Conservation (phyloP, 2,113 vertebrate genomes). For the Callopanchax toddi region DNA sequence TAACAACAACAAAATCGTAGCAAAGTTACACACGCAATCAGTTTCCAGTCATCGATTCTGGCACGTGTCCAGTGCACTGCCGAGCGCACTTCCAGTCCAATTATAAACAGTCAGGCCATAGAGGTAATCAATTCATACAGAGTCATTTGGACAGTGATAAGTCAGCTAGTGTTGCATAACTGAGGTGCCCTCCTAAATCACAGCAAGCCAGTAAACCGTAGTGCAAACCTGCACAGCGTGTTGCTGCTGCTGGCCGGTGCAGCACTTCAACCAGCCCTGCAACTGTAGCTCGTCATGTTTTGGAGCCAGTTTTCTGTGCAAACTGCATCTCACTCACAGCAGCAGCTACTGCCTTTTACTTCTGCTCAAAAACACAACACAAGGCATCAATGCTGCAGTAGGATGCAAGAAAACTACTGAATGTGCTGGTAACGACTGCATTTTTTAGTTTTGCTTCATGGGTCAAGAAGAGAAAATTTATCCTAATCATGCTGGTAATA, state of each 20-base stretch:
- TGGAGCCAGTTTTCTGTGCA: constrained; percentile 4
- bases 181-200: constrained; percentile 49
- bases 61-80: constrained; percentile 38
- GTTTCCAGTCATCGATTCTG: constrained; percentile 67
- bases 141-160: constrained; percentile 58
- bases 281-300: constrained; percentile 20
- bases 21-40: constrained; percentile 21
- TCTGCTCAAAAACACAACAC: constrained; percentile 3
- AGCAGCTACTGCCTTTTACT: constrained; percentile 14
- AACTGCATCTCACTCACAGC: constrained; percentile 21
- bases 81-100: constrained; percentile 59
- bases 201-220: constrained; percentile 40
- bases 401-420: neutral
- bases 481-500: no score
- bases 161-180: constrained; percentile 69
- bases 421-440: neutral
- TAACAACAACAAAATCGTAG: constrained; percentile 12
- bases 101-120: constrained; percentile 54
- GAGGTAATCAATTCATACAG: constrained; percentile 72
- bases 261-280: constrained; percentile 25
- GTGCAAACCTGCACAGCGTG: constrained; percentile 47
- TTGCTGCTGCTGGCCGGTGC: constrained; percentile 36
- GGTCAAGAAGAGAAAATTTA: neutral
- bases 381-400: neutral
- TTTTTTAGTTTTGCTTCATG: neutral